Percentiles rank a stretch among this genome's conserved stretches.
These are phyloP conservation scores for Canis aureus DNA, from an alignment of 2,113 vertebrate species.

Conservation along the genomic window DNA sequence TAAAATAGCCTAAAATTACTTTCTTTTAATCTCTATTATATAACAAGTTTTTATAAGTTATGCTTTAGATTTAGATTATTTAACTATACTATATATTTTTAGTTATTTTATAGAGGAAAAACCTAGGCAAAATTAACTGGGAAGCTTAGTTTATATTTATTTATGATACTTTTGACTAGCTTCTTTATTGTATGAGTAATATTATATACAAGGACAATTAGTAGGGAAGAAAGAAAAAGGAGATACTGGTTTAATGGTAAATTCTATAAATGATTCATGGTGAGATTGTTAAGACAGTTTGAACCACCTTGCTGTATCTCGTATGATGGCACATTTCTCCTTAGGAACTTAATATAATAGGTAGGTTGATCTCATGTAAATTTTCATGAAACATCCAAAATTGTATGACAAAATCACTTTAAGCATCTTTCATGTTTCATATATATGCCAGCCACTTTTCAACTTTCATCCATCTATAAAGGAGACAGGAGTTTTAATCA, in stretches of 20 bases:
- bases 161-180: not conserved
- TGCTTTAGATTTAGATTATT: not conserved
- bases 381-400: not conserved
- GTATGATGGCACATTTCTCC: not conserved
- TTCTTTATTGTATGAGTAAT: conserved; percentile 29
- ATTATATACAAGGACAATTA: not conserved
- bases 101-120: not conserved
- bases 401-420: not conserved
- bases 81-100: not conserved
- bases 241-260: not conserved
- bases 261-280: not conserved
- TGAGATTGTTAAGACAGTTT: not conserved
- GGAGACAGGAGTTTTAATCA: not conserved
- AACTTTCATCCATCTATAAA: not conserved
- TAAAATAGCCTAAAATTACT: not conserved
- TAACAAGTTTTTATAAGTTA: not conserved
- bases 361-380: not conserved
- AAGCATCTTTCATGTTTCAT: not conserved
- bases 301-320: not conserved
- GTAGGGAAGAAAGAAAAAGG: not conserved
- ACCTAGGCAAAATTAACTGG: not conserved
- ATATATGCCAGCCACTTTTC: not conserved
- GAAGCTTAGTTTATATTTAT: not conserved
- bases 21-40: not conserved
- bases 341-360: not conserved